These are phyloP conservation scores for Galendromus occidentalis DNA, from an alignment of 1,140 invertebrate species.

Conservation along the genomic window DNA sequence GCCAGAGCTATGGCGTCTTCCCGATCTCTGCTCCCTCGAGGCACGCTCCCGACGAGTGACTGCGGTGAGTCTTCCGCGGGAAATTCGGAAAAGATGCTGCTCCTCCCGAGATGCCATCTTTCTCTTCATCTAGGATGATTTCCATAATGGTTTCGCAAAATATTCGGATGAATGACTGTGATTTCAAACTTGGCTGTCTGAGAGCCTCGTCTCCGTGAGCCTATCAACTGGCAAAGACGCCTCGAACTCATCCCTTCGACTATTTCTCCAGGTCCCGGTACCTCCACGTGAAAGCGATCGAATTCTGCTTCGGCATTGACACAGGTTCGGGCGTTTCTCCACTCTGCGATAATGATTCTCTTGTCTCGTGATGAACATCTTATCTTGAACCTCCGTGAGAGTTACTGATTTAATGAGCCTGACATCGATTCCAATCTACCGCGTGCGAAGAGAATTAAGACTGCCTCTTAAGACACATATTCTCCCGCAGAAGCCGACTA, in stretches of 20 bases:
- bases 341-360: background rate
- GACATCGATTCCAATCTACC: background rate
- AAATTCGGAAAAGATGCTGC: background rate
- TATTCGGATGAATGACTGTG: background rate
- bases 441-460: too few relatives aligned
- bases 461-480: too few relatives aligned
- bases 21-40: background rate
- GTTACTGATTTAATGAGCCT: slow-evolving; percentile 11
- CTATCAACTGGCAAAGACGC: background rate
- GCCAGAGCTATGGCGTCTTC: background rate
- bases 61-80: background rate
- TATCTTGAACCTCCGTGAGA: background rate
- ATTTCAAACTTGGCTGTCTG: slow-evolving; percentile 11
- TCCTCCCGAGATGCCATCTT: background rate
- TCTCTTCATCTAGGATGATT: background rate
- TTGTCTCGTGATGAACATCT: background rate
- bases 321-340: background rate
- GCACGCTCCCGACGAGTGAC: background rate
- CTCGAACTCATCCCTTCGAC: background rate
- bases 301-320: too few relatives aligned
- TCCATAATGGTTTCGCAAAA: background rate
- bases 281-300: background rate
- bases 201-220: background rate
- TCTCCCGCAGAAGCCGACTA: too few relatives aligned
- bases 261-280: background rate